These are phyloP conservation scores for Hanleya hanleyi DNA, from an alignment of 2,888 invertebrate genomes.

Conservation along the genomic window DNA sequence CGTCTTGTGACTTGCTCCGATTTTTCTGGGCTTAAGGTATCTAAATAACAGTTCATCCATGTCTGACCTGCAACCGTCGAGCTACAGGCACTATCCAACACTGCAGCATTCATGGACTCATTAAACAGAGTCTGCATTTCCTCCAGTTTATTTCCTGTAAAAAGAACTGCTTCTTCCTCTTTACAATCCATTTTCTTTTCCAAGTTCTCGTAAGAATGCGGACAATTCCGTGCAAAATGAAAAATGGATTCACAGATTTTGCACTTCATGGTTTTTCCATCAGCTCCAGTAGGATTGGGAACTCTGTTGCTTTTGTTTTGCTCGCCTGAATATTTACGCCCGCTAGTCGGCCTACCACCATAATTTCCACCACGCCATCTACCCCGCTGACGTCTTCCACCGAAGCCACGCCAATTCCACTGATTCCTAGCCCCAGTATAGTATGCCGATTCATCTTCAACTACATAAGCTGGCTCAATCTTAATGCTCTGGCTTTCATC, in stretches of 20 bases:
- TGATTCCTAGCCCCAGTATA: too few species aligned
- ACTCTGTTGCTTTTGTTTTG: too few species aligned
- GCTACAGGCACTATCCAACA: conserved; percentile 11
- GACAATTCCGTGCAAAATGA: neutral
- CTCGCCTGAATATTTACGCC: too few species aligned
- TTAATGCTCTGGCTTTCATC: too few species aligned
- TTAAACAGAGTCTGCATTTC: conserved; percentile 7
- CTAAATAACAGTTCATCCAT: conserved; percentile 8
- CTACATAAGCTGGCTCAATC: too few species aligned
- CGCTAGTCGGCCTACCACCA: too few species aligned
- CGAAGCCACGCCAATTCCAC: too few species aligned
- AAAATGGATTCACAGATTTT: conserved; percentile 6
- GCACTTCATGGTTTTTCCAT: conserved; percentile 5
- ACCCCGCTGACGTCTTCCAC: too few species aligned
- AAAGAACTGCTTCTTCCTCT: conserved; percentile 1
- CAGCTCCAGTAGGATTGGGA: neutral
- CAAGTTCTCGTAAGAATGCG: neutral
- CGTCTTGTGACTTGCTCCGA: neutral
- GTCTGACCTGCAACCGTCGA: conserved; percentile 7
- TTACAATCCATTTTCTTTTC: neutral
- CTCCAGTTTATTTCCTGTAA: neutral
- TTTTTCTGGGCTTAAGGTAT: neutral
- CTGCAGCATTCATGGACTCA: conserved; percentile 6
- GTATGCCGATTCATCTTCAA: too few species aligned
- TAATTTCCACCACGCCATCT: too few species aligned